A percentile compares a stretch with the other conserved stretches of the same genome.
Conservation (phyloP, 2,797 vertebrate species). For the Carcharodon carcharias region DNA sequence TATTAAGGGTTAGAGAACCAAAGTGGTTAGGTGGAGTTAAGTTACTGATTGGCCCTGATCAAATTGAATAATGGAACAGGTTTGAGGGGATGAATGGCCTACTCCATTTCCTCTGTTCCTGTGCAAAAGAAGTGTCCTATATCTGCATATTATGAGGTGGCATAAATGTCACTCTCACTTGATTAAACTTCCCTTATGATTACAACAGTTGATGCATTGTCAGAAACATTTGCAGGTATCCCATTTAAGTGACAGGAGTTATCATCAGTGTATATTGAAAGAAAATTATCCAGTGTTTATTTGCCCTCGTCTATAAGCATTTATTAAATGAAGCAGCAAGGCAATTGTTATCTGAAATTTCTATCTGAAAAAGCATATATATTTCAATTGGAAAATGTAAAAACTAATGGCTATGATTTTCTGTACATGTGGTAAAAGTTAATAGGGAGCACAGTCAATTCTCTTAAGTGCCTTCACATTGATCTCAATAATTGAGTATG, state of each 20-base stretch:
- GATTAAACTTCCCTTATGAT: not conserved
- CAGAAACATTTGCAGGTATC: not conserved
- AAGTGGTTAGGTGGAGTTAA: not conserved
- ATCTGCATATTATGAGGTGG: not conserved
- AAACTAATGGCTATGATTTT: not conserved
- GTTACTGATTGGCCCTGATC: not conserved
- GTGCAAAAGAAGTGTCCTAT: not conserved
- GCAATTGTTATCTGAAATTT: slow-evolving; percentile 8
- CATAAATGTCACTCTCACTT: not conserved
- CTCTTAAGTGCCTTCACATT: not conserved
- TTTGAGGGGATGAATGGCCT: not conserved
- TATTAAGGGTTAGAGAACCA: not conserved
- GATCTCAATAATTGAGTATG: slow-evolving; percentile 23
- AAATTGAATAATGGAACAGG: not conserved
- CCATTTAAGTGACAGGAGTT: not conserved
- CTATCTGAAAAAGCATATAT: not conserved
- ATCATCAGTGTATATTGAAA: not conserved
- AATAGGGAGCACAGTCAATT: slow-evolving; percentile 11
- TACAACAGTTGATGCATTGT: not conserved
- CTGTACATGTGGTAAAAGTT: not conserved
- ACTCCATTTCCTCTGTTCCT: not conserved
- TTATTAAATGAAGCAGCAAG: not conserved
- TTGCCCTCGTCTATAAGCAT: not conserved
- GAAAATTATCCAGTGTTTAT: not conserved
- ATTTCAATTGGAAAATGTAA: not conserved